These are phyloP conservation scores for Agapornis roseicollis DNA, from an alignment of 2,113 vertebrate species.

Conservation along the genomic window DNA sequence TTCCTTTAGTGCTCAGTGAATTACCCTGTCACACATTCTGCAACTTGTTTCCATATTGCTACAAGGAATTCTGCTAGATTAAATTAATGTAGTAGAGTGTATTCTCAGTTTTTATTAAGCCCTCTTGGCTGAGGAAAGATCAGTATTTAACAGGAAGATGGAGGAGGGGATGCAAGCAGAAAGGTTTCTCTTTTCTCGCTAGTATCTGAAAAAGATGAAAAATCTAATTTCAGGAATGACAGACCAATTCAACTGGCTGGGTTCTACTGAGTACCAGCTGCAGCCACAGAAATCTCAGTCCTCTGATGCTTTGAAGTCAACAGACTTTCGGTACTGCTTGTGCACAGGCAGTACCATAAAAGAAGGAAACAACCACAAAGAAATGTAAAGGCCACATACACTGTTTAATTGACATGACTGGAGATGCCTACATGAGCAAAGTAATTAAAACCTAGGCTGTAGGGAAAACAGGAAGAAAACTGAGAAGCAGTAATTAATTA, in stretches of 20 bases:
- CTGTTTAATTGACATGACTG: neutral
- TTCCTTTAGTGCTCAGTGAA: constrained; percentile 29
- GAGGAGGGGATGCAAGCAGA: neutral
- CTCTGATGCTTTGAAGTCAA: neutral
- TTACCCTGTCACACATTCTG: constrained; percentile 19
- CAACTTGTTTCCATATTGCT: constrained; percentile 19
- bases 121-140: neutral
- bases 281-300: neutral
- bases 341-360: neutral
- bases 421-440: neutral
- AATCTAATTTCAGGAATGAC: neutral
- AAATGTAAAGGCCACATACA: neutral
- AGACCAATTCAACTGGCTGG: neutral
- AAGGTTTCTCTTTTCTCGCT: constrained; percentile 24
- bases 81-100: neutral
- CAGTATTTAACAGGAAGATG: neutral
- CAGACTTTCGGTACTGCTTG: neutral
- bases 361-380: neutral
- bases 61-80: neutral
- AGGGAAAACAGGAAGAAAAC: constrained; percentile 12
- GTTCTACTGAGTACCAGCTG: neutral
- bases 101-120: constrained; percentile 11
- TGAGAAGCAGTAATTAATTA: neutral
- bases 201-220: neutral
- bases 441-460: constrained; percentile 33